Conservation (phyloP, 1,140 invertebrate species). For the Goniozus legneri region DNA sequence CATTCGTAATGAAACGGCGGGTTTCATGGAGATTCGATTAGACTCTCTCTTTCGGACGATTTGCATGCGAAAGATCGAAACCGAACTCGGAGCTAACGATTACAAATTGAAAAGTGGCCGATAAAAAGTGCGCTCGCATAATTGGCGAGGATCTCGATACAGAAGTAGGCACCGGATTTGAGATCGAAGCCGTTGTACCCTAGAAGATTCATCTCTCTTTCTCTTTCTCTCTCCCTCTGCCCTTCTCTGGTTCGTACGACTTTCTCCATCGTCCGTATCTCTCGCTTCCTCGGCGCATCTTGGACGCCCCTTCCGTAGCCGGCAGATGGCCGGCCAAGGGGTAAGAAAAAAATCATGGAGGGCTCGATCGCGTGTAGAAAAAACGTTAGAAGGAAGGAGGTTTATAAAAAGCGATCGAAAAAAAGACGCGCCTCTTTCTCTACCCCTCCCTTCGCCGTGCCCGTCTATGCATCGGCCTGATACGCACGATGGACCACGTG, state of each 20-base stretch:
- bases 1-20: too few relatives aligned
- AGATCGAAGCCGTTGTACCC: conserved; percentile 35
- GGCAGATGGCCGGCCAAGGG: conserved; percentile 55
- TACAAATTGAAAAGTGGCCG: too few relatives aligned
- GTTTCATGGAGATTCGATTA: too few relatives aligned
- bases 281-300: conserved; percentile 34
- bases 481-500: conserved; percentile 43
- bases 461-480: conserved; percentile 24
- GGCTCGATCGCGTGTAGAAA: conserved; percentile 17
- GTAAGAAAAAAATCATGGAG: conserved; percentile 46
- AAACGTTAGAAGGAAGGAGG: conserved; percentile 31
- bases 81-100: too few relatives aligned
- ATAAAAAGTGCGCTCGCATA: too few relatives aligned
- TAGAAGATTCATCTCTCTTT: conserved; percentile 20
- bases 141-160: too few relatives aligned
- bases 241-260: conserved; percentile 2
- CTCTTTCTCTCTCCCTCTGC: conserved; percentile 15
- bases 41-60: too few relatives aligned
- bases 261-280: conserved; percentile 18
- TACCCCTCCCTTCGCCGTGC: too few relatives aligned
- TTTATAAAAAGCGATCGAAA: conserved; percentile 53
- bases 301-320: conserved; percentile 47
- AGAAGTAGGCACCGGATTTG: too few relatives aligned
- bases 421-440: conserved; percentile 34
- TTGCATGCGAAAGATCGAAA: too few relatives aligned